Percentiles rank a stretch among this genome's conserved stretches.
Conservation (phyloP, 2,888 invertebrate species). For the Chromoteleia sp. region DNA sequence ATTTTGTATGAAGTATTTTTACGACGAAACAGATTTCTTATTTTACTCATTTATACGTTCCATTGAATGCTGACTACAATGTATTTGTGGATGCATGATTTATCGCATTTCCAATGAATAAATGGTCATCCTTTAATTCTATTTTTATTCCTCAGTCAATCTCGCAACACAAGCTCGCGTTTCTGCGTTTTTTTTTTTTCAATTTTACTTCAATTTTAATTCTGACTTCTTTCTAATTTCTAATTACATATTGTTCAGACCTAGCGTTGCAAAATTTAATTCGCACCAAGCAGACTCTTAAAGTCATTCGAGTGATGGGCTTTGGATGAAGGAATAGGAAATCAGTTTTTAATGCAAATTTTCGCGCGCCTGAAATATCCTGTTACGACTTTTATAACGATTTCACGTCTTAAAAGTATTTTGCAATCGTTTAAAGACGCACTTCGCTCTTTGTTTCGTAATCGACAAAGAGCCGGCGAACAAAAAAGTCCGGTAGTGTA, state of each 20-base stretch:
- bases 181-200: no score
- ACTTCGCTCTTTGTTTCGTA: background rate
- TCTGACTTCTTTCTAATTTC: no score
- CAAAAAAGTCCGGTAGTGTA: background rate
- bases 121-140: slow-evolving; percentile 8
- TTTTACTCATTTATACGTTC: background rate
- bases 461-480: background rate
- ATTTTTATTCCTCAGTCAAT: background rate
- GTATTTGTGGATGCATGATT: slow-evolving; percentile 39
- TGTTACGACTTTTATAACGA: slow-evolving; percentile 24
- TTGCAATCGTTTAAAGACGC: slow-evolving; percentile 1
- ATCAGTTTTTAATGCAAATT: slow-evolving; percentile 40
- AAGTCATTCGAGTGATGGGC: slow-evolving; percentile 19
- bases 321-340: slow-evolving; percentile 38
- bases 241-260: no score
- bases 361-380: slow-evolving; percentile 25
- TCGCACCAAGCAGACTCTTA: slow-evolving; percentile 36
- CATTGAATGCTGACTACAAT: slow-evolving; percentile 19
- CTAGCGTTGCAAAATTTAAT: slow-evolving; percentile 20
- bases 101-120: slow-evolving; percentile 14
- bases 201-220: no score
- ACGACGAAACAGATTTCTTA: slow-evolving; percentile 34
- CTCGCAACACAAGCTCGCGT: no score
- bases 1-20: slow-evolving; percentile 44
- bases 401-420: slow-evolving; percentile 9